Conservation (phyloP, 2,888 invertebrate genomes). For the Brachyptera risi region DNA sequence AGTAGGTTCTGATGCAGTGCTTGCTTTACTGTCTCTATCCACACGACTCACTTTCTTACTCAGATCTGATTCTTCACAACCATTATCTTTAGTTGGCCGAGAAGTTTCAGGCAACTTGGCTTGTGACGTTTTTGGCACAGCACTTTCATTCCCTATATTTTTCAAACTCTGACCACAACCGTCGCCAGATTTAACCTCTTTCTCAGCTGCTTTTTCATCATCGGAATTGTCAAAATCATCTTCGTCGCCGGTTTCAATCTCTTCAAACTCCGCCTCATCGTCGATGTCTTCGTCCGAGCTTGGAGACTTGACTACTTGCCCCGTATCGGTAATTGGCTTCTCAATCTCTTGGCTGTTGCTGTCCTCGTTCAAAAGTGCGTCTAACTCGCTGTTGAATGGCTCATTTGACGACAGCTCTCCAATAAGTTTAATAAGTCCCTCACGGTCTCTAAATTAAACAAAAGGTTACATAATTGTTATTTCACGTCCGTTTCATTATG, state of each 20-base stretch:
- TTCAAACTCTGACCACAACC: no score
- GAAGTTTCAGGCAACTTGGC: neutral
- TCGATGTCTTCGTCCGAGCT: slow-evolving; percentile 30
- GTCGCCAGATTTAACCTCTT: slow-evolving; percentile 33
- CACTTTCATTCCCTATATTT: no score
- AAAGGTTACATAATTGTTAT: no score
- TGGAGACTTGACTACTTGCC: slow-evolving; percentile 36
- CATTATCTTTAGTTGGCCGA: neutral
- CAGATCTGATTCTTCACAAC: neutral
- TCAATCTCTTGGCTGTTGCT: slow-evolving; percentile 59
- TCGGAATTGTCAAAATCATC: slow-evolving; percentile 40
- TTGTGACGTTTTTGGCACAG: neutral
- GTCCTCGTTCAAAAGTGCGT: slow-evolving; percentile 59
- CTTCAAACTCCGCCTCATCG: slow-evolving; percentile 33
- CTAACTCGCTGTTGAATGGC: slow-evolving; percentile 55
- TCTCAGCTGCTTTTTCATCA: slow-evolving; percentile 32
- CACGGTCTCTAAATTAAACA: slow-evolving; percentile 66
- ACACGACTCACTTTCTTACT: neutral
- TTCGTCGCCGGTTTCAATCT: slow-evolving; percentile 36
- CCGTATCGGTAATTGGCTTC: slow-evolving; percentile 54
- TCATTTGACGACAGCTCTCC: slow-evolving; percentile 67
- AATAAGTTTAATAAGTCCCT: slow-evolving; percentile 76
- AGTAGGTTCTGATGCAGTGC: slow-evolving; percentile 18
- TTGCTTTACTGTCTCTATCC: neutral
- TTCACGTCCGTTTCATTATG: no score